Evolutionary conservation across 92 coral and sea anemone species (phyloP).

Genomic region (Meandrina meandrites): DNA sequence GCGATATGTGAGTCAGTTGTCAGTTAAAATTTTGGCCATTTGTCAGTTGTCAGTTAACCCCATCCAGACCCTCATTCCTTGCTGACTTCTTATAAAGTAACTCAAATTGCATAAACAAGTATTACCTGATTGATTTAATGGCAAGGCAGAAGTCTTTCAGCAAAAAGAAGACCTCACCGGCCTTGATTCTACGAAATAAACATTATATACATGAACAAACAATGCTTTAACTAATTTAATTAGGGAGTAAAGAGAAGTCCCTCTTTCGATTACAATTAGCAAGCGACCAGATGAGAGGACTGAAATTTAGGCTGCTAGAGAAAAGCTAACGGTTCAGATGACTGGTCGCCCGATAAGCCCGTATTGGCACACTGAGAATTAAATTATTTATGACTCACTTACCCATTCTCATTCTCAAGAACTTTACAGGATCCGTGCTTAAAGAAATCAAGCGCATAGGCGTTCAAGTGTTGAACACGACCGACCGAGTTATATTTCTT

Average conservation of each 20-base stretch:
- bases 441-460: slow-evolving; percentile 79
- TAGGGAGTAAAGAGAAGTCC: neutral
- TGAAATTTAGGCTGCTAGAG: neutral
- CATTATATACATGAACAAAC: neutral
- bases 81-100: no score
- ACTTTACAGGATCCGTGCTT: slow-evolving; percentile 50
- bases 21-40: no score
- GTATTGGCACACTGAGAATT: no score
- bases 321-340: neutral
- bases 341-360: neutral
- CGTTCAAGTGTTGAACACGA: slow-evolving; percentile 40
- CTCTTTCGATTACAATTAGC: neutral
- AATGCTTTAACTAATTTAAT: neutral
- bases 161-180: slow-evolving; percentile 50
- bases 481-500: slow-evolving; percentile 25
- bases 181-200: slow-evolving; percentile 36
- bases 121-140: slow-evolving; percentile 66
- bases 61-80: no score
- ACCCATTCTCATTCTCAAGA: slow-evolving; percentile 61
- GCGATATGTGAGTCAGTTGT: no score
- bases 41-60: no score
- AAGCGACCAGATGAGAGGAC: neutral
- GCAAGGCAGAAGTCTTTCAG: slow-evolving; percentile 65
- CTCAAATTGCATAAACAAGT: no score
- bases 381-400: no score